A percentile compares a stretch with the other conserved stretches of the same genome.
phyloP scores from a whole-genome alignment of 35 echinoderm and acorn worm species.

The Heliocidaris erythrogramma region DNA sequence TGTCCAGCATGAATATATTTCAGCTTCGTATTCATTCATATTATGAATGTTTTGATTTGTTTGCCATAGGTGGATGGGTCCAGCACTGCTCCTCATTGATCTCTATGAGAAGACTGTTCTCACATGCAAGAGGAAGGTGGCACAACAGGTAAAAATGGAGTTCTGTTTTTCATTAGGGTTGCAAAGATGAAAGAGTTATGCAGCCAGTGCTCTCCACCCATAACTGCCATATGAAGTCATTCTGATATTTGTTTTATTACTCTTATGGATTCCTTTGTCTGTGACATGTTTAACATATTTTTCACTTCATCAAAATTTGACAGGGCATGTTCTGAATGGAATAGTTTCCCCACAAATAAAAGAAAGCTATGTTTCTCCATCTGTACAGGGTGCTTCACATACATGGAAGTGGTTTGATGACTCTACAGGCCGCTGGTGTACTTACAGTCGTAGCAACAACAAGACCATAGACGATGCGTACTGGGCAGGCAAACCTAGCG shows the following conservation, averaged over 20 bases:
- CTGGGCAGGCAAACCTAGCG: constrained; percentile 90
- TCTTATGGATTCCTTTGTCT: too few species aligned
- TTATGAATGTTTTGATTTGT: not conserved
- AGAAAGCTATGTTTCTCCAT: not conserved
- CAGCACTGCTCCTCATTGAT: constrained; percentile 84
- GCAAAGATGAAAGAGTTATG: too few species aligned
- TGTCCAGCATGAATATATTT: too few species aligned
- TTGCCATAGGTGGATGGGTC: constrained; percentile 79
- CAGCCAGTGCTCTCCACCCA: too few species aligned
- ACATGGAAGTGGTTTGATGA: constrained; percentile 99
- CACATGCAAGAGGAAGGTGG: constrained; percentile 77
- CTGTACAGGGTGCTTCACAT: constrained; percentile 80
- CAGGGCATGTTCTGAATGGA: too few species aligned
- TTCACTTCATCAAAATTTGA: too few species aligned
- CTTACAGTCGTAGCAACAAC: constrained; percentile 90
- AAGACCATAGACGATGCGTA: constrained; percentile 99
- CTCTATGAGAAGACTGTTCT: constrained; percentile 91
- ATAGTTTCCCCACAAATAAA: not conserved
- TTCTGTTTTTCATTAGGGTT: not conserved
- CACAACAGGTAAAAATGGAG: constrained; percentile 55
- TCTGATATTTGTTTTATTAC: too few species aligned
- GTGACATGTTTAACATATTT: too few species aligned
- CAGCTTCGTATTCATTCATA: not conserved
- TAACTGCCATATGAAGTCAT: too few species aligned
- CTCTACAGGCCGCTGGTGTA: constrained; percentile 80